Conservation (phyloP, 1,140 invertebrate genomes). For the Paraescarpia echinospica region DNA sequence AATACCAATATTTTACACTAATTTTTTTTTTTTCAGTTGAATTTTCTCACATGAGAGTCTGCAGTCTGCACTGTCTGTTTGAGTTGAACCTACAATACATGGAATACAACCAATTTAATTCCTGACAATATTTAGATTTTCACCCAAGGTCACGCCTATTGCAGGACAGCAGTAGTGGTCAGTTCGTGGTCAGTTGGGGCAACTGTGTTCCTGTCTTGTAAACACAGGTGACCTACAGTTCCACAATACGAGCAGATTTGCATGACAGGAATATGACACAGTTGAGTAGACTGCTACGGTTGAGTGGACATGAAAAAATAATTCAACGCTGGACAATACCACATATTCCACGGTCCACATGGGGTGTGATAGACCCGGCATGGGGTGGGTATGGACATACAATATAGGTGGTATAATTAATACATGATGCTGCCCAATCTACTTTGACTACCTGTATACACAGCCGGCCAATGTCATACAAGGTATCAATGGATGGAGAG, state of each 20-base stretch:
- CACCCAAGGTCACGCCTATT: background rate
- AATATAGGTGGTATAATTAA: too few relatives aligned
- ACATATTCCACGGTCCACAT: background rate
- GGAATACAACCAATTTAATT: too few relatives aligned
- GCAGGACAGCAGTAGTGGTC: background rate
- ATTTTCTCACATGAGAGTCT: too few relatives aligned
- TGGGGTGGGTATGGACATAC: too few relatives aligned
- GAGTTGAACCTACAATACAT: too few relatives aligned
- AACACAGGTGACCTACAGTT: background rate
- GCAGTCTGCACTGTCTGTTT: too few relatives aligned
- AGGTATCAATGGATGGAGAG: too few relatives aligned
- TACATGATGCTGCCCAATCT: background rate
- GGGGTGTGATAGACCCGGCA: background rate
- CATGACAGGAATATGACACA: background rate
- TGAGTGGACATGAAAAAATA: background rate
- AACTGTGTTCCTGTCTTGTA: background rate
- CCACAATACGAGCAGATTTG: background rate
- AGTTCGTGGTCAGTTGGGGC: background rate
- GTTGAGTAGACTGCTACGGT: background rate
- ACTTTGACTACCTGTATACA: background rate
- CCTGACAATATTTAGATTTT: too few relatives aligned
- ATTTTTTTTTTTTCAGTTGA: too few relatives aligned
- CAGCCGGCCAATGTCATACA: background rate
- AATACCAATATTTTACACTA: too few relatives aligned
- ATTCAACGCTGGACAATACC: background rate